These are phyloP conservation scores for Athetis lepigone DNA, from an alignment of 2,888 invertebrate genomes.

Conservation along the genomic window DNA sequence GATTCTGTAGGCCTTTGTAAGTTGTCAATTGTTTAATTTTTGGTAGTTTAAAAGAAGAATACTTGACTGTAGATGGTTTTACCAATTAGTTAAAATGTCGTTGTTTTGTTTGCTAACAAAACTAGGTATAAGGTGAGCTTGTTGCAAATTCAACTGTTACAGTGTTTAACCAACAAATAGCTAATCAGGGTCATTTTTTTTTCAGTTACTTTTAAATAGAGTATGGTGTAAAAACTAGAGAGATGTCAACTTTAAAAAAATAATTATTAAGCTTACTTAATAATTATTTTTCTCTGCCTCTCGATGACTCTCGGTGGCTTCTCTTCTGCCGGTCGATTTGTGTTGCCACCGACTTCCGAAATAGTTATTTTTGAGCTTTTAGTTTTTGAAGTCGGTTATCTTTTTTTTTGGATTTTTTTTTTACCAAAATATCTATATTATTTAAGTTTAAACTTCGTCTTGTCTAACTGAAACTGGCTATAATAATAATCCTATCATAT, in stretches of 20 bases:
- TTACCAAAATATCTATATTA: too few species aligned
- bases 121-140: conserved; percentile 31
- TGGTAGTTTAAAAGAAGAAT: conserved; percentile 28
- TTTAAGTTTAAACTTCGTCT: neutral
- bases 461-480: neutral
- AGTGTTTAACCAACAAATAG: conserved; percentile 22
- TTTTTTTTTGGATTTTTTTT: too few species aligned
- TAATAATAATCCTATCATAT: neutral
- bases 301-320: too few species aligned
- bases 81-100: conserved; percentile 37
- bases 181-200: neutral
- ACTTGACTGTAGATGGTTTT: conserved; percentile 28
- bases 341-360: too few species aligned
- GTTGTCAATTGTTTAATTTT: conserved; percentile 38
- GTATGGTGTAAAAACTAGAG: neutral
- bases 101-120: conserved; percentile 26
- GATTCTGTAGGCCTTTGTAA: conserved; percentile 29
- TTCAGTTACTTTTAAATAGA: neutral
- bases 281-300: too few species aligned
- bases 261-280: too few species aligned
- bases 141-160: conserved; percentile 26
- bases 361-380: too few species aligned
- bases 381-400: neutral
- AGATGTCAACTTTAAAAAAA: too few species aligned
- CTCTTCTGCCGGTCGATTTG: too few species aligned